Conservation (phyloP, 2,888 invertebrate genomes). For the Ectemnius cavifrons region DNA sequence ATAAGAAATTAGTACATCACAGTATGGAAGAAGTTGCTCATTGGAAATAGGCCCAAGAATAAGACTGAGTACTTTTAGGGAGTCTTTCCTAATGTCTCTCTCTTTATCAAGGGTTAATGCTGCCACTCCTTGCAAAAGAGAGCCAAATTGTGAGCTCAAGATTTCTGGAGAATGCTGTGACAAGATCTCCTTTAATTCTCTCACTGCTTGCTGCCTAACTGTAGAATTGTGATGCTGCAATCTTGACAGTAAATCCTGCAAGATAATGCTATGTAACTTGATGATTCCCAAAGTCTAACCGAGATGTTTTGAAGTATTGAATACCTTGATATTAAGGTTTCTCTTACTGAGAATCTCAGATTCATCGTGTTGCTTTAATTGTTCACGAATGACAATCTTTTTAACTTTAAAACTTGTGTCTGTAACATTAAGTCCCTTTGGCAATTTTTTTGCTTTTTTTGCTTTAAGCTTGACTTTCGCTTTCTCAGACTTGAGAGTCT, state of each 20-base stretch:
- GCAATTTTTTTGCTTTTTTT: slow-evolving; percentile 82
- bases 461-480: slow-evolving; percentile 94
- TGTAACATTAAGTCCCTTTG: slow-evolving; percentile 93
- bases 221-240: slow-evolving; percentile 87
- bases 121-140: slow-evolving; percentile 84
- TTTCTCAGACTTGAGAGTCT: slow-evolving; percentile 89
- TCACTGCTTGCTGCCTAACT: slow-evolving; percentile 83
- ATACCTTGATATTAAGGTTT: slow-evolving; percentile 84
- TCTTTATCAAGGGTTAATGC: slow-evolving; percentile 87
- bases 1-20: slow-evolving; percentile 87
- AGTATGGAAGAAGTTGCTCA: slow-evolving; percentile 85
- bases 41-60: slow-evolving; percentile 78
- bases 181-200: slow-evolving; percentile 82
- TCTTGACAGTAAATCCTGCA: slow-evolving; percentile 84
- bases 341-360: slow-evolving; percentile 83
- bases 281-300: not conserved
- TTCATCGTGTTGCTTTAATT: slow-evolving; percentile 81
- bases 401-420: slow-evolving; percentile 93
- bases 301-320: not conserved
- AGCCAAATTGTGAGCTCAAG: slow-evolving; percentile 82
- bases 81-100: slow-evolving; percentile 80
- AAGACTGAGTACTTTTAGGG: slow-evolving; percentile 80
- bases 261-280: slow-evolving; percentile 7
- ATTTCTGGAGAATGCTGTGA: slow-evolving; percentile 77
- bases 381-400: slow-evolving; percentile 90